These are phyloP conservation scores for Arge pagana DNA, from an alignment of 2,888 invertebrate genomes.

Conservation along the genomic window DNA sequence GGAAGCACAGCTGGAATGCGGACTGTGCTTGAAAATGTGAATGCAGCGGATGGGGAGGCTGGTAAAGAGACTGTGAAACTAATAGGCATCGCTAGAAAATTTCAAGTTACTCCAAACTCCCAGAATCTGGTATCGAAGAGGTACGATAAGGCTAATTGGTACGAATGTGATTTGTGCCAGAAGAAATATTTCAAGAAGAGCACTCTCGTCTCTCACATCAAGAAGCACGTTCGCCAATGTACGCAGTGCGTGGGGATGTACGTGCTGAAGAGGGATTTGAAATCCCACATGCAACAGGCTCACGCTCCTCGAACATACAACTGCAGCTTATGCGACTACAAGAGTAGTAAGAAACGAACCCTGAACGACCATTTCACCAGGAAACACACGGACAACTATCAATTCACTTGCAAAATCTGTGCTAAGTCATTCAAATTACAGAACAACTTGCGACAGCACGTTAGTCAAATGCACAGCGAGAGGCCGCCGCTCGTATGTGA, in stretches of 20 bases:
- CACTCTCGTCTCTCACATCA: slow-evolving; percentile 4
- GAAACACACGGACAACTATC: slow-evolving; percentile 22
- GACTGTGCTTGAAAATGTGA: background rate
- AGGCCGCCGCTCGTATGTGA: slow-evolving; percentile 20
- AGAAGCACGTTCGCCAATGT: slow-evolving; percentile 13
- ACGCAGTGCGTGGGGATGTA: slow-evolving; percentile 5
- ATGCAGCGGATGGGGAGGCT: too few relatives aligned
- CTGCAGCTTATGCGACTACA: slow-evolving; percentile 20
- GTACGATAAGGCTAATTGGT: too few relatives aligned
- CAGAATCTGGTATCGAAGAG: too few relatives aligned
- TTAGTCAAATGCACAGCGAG: slow-evolving; percentile 23
- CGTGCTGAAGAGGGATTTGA: slow-evolving; percentile 15
- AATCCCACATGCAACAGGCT: slow-evolving; percentile 11
- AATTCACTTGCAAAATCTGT: slow-evolving; percentile 19
- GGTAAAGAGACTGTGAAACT: too few relatives aligned
- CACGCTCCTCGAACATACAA: slow-evolving; percentile 17
- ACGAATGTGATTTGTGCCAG: slow-evolving; percentile 14
- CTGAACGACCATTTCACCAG: slow-evolving; percentile 20
- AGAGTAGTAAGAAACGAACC: slow-evolving; percentile 23
- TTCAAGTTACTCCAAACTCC: too few relatives aligned
- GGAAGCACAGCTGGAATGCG: too few relatives aligned
- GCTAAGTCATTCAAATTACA: slow-evolving; percentile 20
- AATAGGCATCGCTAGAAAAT: too few relatives aligned
- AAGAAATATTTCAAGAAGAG: slow-evolving; percentile 12
- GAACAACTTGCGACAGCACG: slow-evolving; percentile 22